Evolutionary conservation across 2,888 invertebrate species (phyloP), one percentile per base, ranked within the genome.

Genomic region (Eurois occulta): DNA sequence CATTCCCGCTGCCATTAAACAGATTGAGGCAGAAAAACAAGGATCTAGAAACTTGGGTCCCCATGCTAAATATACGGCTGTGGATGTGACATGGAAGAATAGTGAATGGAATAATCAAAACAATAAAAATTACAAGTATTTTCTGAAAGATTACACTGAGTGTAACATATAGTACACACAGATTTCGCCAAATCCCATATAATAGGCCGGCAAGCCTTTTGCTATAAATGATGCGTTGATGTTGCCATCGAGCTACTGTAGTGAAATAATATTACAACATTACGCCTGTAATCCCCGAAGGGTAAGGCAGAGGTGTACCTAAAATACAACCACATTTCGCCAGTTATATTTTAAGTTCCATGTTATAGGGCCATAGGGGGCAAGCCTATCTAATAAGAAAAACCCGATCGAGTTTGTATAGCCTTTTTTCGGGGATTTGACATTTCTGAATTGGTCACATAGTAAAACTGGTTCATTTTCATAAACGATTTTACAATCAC

Each of bases 1-100:
- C 93, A 93, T 93, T 94, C 92, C 92, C 92, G 89, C 90, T 84
- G 86, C 94, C 94, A 95, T 95, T 95, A 95, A 94, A 92, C 92
- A 94, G 94, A 95, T 95, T 95, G 94, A 91, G 93, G 90, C 90
- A 89, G 93, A 92, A 94, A 94, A 95, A 94, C 93, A 93, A 92
- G 93, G 89, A 91, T 91, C 91, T 89, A 90, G 90, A 90, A 91
- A 93, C 90, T 91, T 89, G 87, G 91, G 91, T 91, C 88, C 87
- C 86, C 86, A 79, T 55, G 84, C 77, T 84, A 80, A 86, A 87
- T 78, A 78, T 80, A 85, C 77, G 65, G 6, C 67, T 77, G 70
- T 55, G 35, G 71, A 52, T 41, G 52, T 18, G 18, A 75, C 71
- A 73, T n/a, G 48, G 58, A 65, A 13, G 16, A 67, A 10, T 18